phyloP scores from a whole-genome alignment of 2,113 vertebrate genomes.

The Sorex fumeus region DNA sequence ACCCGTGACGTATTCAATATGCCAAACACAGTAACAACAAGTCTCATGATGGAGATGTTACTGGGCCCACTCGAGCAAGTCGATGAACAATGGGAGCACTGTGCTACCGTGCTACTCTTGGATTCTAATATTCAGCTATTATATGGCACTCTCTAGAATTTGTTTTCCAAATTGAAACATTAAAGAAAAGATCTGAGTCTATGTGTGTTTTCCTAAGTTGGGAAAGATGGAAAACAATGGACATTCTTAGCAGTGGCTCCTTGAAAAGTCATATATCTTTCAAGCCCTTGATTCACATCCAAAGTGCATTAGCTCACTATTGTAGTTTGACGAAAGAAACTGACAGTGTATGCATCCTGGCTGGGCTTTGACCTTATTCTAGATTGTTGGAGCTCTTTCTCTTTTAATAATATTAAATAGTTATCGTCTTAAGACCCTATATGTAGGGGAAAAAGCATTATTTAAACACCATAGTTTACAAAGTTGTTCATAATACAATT shows the following conservation, averaged over 20 bases:
- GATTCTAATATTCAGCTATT: neutral
- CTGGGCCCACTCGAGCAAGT: no score
- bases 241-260: neutral
- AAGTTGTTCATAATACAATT: no score
- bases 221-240: neutral
- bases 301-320: neutral
- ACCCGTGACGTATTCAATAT: no score
- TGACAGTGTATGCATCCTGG: neutral
- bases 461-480: no score
- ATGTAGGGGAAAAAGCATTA: no score
- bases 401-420: constrained; percentile 23
- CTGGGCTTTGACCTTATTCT: neutral
- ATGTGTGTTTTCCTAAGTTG: neutral
- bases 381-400: neutral
- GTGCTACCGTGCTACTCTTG: no score
- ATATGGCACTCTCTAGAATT: neutral
- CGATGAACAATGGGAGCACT: no score
- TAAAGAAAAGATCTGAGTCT: neutral
- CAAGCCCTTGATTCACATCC: neutral
- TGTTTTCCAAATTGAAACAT: constrained; percentile 33
- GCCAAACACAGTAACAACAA: no score
- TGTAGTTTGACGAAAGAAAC: neutral
- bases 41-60: no score
- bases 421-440: constrained; percentile 3
- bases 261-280: neutral